Conservation (phyloP, 2,888 invertebrate genomes). For the Cistogaster globosa region DNA sequence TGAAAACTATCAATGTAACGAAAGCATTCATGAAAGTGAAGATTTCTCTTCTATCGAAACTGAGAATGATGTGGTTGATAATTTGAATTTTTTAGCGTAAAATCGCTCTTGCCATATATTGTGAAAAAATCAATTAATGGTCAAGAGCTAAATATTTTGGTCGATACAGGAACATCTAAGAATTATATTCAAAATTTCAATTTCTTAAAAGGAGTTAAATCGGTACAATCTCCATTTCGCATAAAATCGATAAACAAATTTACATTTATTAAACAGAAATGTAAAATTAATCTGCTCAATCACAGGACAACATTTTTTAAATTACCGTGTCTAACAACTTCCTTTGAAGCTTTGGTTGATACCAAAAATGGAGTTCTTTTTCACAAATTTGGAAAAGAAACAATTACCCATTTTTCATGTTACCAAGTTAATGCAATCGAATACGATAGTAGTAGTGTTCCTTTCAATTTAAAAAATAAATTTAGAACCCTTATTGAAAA, state of each 20-base stretch:
- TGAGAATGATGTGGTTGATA: not conserved
- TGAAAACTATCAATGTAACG: conserved; percentile 11
- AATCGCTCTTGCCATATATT: conserved; percentile 51
- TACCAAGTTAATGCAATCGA: conserved; percentile 22
- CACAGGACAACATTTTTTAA: conserved; percentile 58
- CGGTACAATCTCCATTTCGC: too few relatives aligned
- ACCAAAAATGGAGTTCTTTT: conserved; percentile 48
- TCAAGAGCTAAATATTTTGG: conserved; percentile 39
- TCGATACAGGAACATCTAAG: too few relatives aligned
- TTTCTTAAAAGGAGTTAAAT: too few relatives aligned
- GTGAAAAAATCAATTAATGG: conserved; percentile 32
- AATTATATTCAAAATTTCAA: too few relatives aligned
- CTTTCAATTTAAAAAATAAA: not conserved
- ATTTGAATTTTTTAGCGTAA: conserved; percentile 52
- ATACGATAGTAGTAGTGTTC: not conserved
- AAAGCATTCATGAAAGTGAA: conserved; percentile 22
- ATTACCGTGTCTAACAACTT: conserved; percentile 24
- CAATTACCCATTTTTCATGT: conserved; percentile 33
- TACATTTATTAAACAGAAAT: conserved; percentile 22
- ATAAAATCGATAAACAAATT: conserved; percentile 59
- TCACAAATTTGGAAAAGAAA: conserved; percentile 34
- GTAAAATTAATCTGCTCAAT: conserved; percentile 43
- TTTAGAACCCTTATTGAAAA: conserved; percentile 19
- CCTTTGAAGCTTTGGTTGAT: conserved; percentile 54
- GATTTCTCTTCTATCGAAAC: conserved; percentile 4